Conservation (phyloP, 1,140 invertebrate genomes). For the Idris sp. region DNA sequence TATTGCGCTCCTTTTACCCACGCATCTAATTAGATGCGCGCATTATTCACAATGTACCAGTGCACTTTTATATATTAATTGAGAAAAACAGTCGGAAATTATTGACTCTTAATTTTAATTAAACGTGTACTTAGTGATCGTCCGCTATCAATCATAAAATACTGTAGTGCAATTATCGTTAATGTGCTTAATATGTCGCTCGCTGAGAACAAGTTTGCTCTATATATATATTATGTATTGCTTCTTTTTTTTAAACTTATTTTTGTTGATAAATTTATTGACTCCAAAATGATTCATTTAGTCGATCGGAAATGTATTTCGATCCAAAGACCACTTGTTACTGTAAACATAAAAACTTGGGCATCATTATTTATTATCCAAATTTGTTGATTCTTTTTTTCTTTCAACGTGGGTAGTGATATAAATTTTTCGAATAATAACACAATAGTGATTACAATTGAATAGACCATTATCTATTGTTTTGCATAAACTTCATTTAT, state of each 20-base stretch:
- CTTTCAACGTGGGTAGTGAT: no score
- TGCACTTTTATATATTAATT: slow-evolving; percentile 39
- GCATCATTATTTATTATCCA: no score
- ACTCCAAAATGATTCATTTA: slow-evolving; percentile 10
- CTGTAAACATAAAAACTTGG: no score
- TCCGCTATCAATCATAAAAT: slow-evolving; percentile 43
- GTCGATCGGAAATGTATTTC: no score
- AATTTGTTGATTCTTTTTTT: no score
- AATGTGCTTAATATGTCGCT: slow-evolving; percentile 41
- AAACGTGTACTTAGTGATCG: slow-evolving; percentile 46
- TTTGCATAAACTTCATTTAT: no score
- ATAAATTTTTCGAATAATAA: no score
- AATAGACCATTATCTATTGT: no score
- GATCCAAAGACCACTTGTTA: no score
- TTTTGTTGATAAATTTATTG: slow-evolving; percentile 36
- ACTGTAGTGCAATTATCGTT: slow-evolving; percentile 33
- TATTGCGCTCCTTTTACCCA: no score
- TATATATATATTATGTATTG: no score
- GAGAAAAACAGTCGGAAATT: slow-evolving; percentile 50
- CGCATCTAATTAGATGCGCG: slow-evolving; percentile 48
- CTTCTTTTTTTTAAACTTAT: slow-evolving; percentile 31
- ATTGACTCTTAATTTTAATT: slow-evolving; percentile 58
- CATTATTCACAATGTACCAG: slow-evolving; percentile 36
- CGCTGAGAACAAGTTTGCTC: slow-evolving; percentile 38
- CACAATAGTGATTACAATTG: no score